Percentiles rank a stretch among this genome's conserved stretches.
These are phyloP conservation scores for Pararge aegeria DNA, from an alignment of 1,140 invertebrate genomes.

Conservation along the genomic window DNA sequence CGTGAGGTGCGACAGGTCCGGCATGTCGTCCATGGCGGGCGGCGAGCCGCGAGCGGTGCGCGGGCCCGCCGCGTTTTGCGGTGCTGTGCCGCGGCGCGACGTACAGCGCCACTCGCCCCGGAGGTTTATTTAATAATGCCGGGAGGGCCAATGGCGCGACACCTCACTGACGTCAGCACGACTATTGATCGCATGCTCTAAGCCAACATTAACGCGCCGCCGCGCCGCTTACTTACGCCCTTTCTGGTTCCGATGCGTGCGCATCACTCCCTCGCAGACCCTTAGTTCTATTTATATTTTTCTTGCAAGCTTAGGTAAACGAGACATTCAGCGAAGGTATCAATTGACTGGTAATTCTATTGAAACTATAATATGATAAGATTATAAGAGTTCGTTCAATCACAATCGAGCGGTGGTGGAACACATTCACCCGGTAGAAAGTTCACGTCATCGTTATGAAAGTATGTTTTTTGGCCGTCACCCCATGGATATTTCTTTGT, in stretches of 20 bases:
- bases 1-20: conserved; percentile 98
- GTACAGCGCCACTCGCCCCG: conserved; percentile 58
- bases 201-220: conserved; percentile 41
- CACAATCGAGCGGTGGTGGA: conserved; percentile 52
- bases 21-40: conserved; percentile 89
- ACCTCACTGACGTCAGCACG: conserved; percentile 67
- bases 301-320: not conserved
- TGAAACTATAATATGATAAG: too few species aligned
- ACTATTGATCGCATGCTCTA: conserved; percentile 60
- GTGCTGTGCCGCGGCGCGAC: conserved; percentile 70
- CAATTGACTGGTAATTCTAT: too few species aligned
- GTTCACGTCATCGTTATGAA: conserved; percentile 91
- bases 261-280: conserved; percentile 36
- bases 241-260: conserved; percentile 50
- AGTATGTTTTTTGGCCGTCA: conserved; percentile 88
- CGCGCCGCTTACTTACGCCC: conserved; percentile 34
- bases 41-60: conserved; percentile 58
- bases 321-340: not conserved
- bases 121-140: conserved; percentile 75
- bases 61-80: conserved; percentile 73
- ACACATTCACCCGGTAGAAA: conserved; percentile 90
- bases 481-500: conserved; percentile 91
- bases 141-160: conserved; percentile 68
- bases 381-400: too few species aligned
- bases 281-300: conserved; percentile 31